phyloP scores from a whole-genome alignment of 2,113 vertebrate species.

The Laticauda laticaudata region DNA sequence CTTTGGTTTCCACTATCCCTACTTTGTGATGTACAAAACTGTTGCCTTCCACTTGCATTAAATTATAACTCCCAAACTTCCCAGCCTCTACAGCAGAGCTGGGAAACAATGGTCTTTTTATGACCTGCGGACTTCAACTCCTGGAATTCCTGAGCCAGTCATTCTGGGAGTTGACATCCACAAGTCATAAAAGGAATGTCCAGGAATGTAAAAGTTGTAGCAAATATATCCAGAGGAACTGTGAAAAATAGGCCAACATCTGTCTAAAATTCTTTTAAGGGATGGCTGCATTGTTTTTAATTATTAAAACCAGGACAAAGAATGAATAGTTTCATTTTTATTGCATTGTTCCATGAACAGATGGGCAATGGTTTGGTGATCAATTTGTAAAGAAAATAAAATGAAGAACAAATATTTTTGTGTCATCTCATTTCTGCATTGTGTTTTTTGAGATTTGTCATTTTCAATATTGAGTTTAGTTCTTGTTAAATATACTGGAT shows the following conservation, averaged over 20 bases:
- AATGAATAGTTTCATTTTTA: slow-evolving; percentile 37
- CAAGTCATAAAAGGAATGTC: neutral
- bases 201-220: neutral
- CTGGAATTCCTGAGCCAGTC: neutral
- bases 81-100: neutral
- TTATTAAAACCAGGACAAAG: slow-evolving; percentile 19
- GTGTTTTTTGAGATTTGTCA: neutral
- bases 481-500: slow-evolving; percentile 28
- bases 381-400: slow-evolving; percentile 56
- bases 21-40: neutral
- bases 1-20: slow-evolving; percentile 25
- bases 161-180: neutral
- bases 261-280: slow-evolving; percentile 35
- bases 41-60: neutral
- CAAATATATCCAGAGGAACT: neutral
- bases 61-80: neutral
- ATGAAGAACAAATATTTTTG: slow-evolving; percentile 28
- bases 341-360: slow-evolving; percentile 36
- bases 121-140: neutral
- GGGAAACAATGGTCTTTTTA: neutral
- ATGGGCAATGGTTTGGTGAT: slow-evolving; percentile 30
- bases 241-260: slow-evolving; percentile 17
- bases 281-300: slow-evolving; percentile 36
- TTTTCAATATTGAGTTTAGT: slow-evolving; percentile 16
- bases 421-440: slow-evolving; percentile 6